Evolutionary conservation across 2,113 vertebrate genomes (phyloP), one percentile per base, ranked within the genome.

Genomic region (Corvus hawaiiensis): DNA sequence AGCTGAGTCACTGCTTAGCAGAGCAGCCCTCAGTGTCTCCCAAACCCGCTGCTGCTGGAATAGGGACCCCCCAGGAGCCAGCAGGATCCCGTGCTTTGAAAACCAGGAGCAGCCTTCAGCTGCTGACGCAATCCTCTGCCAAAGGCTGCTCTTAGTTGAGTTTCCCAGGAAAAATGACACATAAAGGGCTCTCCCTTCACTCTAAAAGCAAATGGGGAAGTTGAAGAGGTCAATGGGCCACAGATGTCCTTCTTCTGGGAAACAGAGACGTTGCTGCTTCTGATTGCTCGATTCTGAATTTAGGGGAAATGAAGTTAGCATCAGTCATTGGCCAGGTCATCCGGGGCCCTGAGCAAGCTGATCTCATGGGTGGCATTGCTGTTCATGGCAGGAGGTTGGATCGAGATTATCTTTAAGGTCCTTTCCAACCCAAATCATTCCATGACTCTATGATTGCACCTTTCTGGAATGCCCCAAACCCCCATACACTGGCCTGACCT

Each of bases 1-100:
- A 82, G 8, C 32, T 43, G 87, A 95, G 84, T 82, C 89, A 84
- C 41, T 37, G 58, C 52, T 28, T 21, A 89, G 87, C 74, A 78
- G 77, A 33, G 7, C 61, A 81, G 69, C 69, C 80, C 80, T 78
- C 10, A 35, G 11, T 63, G 39, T 32, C 56, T 71, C 37, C 28
- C 44, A 28, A 22, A 37, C 4, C 3, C 11, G 2, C 14, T n/a
- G 87, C 37, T 75, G 61, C 46, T 39, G 77, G 43, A 32, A 17
- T 0, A 33, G 39, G 41, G 74, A 85, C 7, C 77, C 91, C 21
- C 32, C 58, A 78, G 77, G 13, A 82, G 37, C 64, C 5, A 0
- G 10, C 27, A 10, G 39, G 43, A 37, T 49, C 28, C 32, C 0
- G 0, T 1, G 13, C 78, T 75, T 32, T 18, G 35, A n/a, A 63